Evolutionary conservation across 1,140 invertebrate species (phyloP).

Genomic region (Vanessa tameamea): DNA sequence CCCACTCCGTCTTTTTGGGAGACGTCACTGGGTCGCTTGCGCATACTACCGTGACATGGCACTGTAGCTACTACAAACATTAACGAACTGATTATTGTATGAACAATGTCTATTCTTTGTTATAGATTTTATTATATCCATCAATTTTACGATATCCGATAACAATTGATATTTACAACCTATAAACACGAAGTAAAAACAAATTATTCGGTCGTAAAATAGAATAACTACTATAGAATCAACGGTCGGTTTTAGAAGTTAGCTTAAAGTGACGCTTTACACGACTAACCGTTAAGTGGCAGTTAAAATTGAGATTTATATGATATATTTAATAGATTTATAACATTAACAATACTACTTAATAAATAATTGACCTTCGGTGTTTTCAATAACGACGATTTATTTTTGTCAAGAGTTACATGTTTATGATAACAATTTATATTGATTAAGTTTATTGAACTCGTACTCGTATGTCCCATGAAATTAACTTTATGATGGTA

Average conservation of each 20-base stretch:
- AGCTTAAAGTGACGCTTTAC: conserved; percentile 26
- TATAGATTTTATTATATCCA: conserved; percentile 17
- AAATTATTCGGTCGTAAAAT: conserved; percentile 22
- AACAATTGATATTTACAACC: conserved; percentile 26
- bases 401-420: neutral
- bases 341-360: neutral
- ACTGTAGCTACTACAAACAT: too few relatives aligned
- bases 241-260: conserved; percentile 15
- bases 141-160: conserved; percentile 18
- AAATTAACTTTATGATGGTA: too few relatives aligned
- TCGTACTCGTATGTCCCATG: too few relatives aligned
- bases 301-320: conserved; percentile 24
- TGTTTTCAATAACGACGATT: neutral
- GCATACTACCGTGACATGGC: too few relatives aligned
- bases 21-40: too few relatives aligned
- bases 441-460: too few relatives aligned
- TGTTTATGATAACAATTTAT: too few relatives aligned
- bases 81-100: too few relatives aligned
- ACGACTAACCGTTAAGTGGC: conserved; percentile 4
- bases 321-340: conserved; percentile 20
- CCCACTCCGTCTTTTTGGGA: too few relatives aligned
- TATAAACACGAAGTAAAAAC: conserved; percentile 20
- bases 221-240: conserved; percentile 5
- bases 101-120: neutral
- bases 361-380: neutral